Evolutionary conservation across 2,888 invertebrate species (phyloP).

Genomic region (Ganaspis brasiliensis): DNA sequence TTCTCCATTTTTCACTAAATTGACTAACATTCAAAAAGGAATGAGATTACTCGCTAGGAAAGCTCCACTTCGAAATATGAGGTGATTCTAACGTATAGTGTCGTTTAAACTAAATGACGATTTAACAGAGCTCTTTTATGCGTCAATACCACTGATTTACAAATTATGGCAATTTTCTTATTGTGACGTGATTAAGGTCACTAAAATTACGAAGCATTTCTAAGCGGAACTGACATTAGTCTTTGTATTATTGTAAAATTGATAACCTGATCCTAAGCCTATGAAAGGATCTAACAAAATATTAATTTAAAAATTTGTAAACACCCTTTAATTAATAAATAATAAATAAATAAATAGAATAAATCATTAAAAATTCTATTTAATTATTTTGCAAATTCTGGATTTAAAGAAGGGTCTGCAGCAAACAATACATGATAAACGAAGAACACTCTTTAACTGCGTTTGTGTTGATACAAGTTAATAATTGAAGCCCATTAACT

Average conservation of each 20-base stretch:
- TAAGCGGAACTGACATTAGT: not conserved
- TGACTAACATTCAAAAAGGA: not conserved
- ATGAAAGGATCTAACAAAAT: not conserved
- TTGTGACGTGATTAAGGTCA: slow-evolving; percentile 39
- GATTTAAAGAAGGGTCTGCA: no score
- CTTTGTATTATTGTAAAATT: slow-evolving; percentile 8
- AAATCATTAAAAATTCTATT: no score
- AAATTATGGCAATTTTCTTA: slow-evolving; percentile 43
- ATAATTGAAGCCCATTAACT: no score
- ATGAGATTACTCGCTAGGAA: not conserved
- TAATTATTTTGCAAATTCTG: no score
- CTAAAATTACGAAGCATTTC: slow-evolving; percentile 23
- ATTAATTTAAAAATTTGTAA: no score
- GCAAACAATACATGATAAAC: no score
- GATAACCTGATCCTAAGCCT: not conserved
- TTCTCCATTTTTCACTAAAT: not conserved
- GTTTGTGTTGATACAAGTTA: no score
- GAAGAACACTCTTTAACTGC: no score
- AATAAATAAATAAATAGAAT: no score
- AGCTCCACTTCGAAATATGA: not conserved
- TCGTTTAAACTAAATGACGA: slow-evolving; percentile 34
- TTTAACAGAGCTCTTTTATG: slow-evolving; percentile 36
- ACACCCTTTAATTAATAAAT: no score
- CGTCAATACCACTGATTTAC: slow-evolving; percentile 32
- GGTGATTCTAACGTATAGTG: not conserved